A percentile compares a stretch with the other conserved stretches of the same genome.
Conservation (phyloP, 2,888 invertebrate species). For the Leistus spinibarbis region DNA sequence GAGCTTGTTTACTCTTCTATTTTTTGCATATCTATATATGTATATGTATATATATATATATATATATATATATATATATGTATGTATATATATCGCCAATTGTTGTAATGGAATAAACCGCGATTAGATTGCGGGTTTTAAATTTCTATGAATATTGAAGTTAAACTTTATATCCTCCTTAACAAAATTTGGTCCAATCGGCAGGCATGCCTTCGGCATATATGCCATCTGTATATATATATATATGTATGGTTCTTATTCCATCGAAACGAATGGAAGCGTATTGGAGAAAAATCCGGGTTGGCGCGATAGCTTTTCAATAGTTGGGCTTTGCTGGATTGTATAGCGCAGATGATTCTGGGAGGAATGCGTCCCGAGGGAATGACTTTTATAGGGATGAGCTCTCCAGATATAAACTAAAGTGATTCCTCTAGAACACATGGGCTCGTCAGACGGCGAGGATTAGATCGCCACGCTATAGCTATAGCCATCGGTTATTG, state of each 20-base stretch:
- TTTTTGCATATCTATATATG: no score
- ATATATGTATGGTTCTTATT: not conserved
- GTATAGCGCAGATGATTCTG: constrained; percentile 21
- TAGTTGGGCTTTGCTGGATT: constrained; percentile 13
- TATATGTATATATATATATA: no score
- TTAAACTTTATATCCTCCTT: no score
- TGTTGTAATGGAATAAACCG: no score
- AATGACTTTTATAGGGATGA: constrained; percentile 45
- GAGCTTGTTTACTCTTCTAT: no score
- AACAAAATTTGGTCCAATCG: no score
- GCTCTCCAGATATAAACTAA: constrained; percentile 48
- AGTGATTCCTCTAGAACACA: constrained; percentile 52
- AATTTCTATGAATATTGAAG: no score
- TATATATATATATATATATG: no score
- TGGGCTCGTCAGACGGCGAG: constrained; percentile 47
- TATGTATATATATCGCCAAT: no score
- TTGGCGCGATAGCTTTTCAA: constrained; percentile 32
- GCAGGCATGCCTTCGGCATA: no score
- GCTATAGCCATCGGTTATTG: not conserved
- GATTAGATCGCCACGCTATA: not conserved
- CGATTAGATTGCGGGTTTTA: no score
- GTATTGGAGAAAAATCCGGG: constrained; percentile 24
- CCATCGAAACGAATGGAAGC: constrained; percentile 20
- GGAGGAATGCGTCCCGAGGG: constrained; percentile 29
- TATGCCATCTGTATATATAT: no score